Percentiles rank a stretch among this genome's conserved stretches.
Evolutionary conservation across 2,888 invertebrate species (phyloP).

Genomic region (Agrochola lota): DNA sequence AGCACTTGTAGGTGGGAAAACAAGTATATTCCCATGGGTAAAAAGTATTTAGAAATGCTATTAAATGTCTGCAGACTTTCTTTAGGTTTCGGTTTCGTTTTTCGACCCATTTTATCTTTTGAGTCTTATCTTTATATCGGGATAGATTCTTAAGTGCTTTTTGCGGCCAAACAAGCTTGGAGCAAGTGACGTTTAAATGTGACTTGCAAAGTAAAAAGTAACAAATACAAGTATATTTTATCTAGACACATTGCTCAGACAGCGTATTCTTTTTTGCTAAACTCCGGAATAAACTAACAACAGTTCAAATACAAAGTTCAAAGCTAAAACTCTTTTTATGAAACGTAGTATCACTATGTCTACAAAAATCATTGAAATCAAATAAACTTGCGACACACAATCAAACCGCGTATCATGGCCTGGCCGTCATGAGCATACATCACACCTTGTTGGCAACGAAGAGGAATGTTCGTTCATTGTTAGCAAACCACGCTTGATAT

Average conservation of each 20-base stretch:
- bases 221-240: background rate
- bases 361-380: slow-evolving; percentile 42
- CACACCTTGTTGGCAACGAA: slow-evolving; percentile 68
- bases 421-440: slow-evolving; percentile 63
- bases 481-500: slow-evolving; percentile 75
- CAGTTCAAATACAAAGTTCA: background rate
- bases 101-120: slow-evolving; percentile 33
- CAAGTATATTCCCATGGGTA: slow-evolving; percentile 67
- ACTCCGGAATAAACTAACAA: background rate
- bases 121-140: slow-evolving; percentile 36
- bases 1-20: slow-evolving; percentile 67
- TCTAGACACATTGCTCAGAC: too few relatives aligned
- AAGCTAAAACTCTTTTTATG: background rate
- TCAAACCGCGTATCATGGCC: slow-evolving; percentile 72
- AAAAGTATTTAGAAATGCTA: slow-evolving; percentile 58
- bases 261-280: background rate
- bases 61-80: slow-evolving; percentile 56
- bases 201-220: background rate
- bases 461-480: slow-evolving; percentile 62
- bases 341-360: background rate
- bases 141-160: slow-evolving; percentile 41
- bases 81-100: slow-evolving; percentile 46
- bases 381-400: slow-evolving; percentile 46
- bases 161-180: slow-evolving; percentile 6
- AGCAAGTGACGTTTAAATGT: background rate